A percentile compares a stretch with the other conserved stretches of the same genome.
phyloP scores from a whole-genome alignment of 2,797 vertebrate genomes.

The Pipistrellus nathusii region DNA sequence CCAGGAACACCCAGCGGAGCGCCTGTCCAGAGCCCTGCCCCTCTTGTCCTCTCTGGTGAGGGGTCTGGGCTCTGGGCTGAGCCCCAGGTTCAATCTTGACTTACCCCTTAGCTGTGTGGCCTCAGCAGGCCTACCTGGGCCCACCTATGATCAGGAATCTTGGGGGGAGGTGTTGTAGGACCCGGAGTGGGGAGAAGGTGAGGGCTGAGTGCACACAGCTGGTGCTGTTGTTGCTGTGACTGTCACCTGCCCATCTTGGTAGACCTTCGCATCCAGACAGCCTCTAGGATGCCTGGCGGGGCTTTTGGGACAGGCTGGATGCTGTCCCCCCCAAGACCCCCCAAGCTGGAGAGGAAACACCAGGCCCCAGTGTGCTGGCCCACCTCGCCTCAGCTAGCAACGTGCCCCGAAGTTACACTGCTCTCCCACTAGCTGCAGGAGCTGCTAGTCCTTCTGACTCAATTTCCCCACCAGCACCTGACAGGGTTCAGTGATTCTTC shows the following conservation, averaged over 20 bases:
- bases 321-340: neutral
- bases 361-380: slow-evolving; percentile 48
- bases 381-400: slow-evolving; percentile 26
- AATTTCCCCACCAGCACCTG: slow-evolving; percentile 72
- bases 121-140: neutral
- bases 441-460: neutral
- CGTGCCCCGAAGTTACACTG: neutral
- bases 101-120: neutral
- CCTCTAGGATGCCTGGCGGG: too few relatives aligned
- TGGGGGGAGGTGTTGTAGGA: too few relatives aligned
- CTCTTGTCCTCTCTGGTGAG: neutral
- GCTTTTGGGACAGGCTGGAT: neutral
- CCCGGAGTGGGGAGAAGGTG: neutral
- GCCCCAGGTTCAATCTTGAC: neutral
- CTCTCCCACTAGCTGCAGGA: neutral
- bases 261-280: neutral
- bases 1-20: accelerated
- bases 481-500: neutral
- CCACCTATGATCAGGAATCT: neutral
- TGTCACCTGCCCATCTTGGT: accelerated
- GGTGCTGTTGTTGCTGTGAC: neutral
- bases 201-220: neutral
- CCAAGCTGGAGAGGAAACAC: neutral
- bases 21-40: neutral
- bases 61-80: neutral